These are phyloP conservation scores for Aplysia californica DNA, from an alignment of 1,140 invertebrate genomes.

Conservation along the genomic window DNA sequence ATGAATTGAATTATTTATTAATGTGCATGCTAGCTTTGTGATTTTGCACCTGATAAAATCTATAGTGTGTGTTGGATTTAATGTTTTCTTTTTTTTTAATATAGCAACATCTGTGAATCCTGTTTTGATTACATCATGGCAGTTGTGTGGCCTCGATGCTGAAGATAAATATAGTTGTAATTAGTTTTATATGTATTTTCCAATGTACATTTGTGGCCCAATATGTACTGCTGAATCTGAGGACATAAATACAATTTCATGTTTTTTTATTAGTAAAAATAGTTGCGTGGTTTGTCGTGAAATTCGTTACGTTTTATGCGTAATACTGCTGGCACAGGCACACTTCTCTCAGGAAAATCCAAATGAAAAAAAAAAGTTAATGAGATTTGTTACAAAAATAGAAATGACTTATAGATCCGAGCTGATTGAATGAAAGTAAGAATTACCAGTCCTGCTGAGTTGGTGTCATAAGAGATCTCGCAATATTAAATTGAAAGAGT, in stretches of 20 bases:
- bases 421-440: not conserved
- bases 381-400: not conserved
- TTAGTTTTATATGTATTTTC: too few relatives aligned
- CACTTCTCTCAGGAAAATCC: not conserved
- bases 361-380: not conserved
- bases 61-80: too few relatives aligned
- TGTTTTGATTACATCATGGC: too few relatives aligned
- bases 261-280: not conserved
- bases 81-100: too few relatives aligned
- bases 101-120: too few relatives aligned
- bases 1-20: too few relatives aligned
- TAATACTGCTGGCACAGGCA: not conserved
- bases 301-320: not conserved
- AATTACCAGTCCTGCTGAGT: not conserved
- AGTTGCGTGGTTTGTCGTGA: not conserved
- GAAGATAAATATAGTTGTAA: too few relatives aligned
- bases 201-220: not conserved
- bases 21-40: too few relatives aligned
- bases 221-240: not conserved
- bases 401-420: not conserved
- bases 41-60: too few relatives aligned
- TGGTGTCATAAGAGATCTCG: not conserved
- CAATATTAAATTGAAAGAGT: not conserved
- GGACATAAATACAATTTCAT: not conserved
- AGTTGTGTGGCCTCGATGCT: too few relatives aligned